Base-by-base conservation (phyloP, 2,888 invertebrate genomes). In the Aphelenchoides bicaudatus region DNA sequence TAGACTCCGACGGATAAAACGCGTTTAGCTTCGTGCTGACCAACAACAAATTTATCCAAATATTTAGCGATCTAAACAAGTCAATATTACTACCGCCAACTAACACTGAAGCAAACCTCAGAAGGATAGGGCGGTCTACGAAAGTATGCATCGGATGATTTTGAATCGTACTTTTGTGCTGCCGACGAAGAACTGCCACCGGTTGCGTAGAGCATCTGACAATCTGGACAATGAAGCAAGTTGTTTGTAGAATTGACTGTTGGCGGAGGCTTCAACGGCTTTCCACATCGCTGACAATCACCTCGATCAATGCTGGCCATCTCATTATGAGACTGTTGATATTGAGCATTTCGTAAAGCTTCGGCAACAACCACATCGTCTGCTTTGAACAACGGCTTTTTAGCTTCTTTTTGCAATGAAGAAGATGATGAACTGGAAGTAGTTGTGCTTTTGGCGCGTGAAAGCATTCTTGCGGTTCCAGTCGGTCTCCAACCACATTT, bases 1-100 rank as follows among this genome's bases (percentile, higher is more conserved):
- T 96, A 98, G 0, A 98, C 94, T n/a, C 96, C 94, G 31, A 96
- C 94, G 0, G 93, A 88, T 31, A 98, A 83, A 31, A 94, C 92
- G 82, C 93, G 94, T 83, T 98, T 98, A 1, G 96, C 96, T 80
- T 88, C 86, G 68, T 93, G 90, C 81, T 98, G 96, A 0, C 96
- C 98, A 23, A 99, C 88, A 13, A 98, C 96, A 83, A 93, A 92
- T 78, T 88, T 88, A 83, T 96, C 90, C 66, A 98, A 83, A 82
- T 90, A 96, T 78, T 92, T 91, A 83, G 88, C 92, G 65, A 98
- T 96, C 86, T 87, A 10, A 27, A 58, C 21, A 5, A 8, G 1
- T 19, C 13, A 59, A 37, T 37, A n/a, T n/a, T 10, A 34, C 13
- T 10, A 34, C 34, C 13, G 8, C 34, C 13, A 48, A 6, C 29